phyloP scores from a whole-genome alignment of 2,113 vertebrate genomes.

The Machaerirhynchus nigripectus region DNA sequence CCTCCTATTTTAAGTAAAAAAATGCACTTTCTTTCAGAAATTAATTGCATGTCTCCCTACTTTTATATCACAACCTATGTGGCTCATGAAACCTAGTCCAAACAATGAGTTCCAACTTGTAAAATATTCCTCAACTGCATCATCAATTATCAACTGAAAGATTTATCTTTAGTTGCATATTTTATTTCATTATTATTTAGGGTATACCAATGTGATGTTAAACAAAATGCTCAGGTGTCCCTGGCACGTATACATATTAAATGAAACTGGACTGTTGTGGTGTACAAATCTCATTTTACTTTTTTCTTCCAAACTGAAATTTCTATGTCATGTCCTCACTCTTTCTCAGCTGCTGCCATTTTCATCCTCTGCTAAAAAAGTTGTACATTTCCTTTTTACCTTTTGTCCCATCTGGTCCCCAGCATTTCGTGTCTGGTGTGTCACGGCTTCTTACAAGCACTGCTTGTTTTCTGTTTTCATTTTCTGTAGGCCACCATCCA shows the following conservation, averaged over 20 bases:
- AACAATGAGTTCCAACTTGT: background rate
- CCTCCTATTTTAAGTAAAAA: background rate
- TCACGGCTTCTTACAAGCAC: background rate
- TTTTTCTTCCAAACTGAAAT: background rate
- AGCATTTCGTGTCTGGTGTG: background rate
- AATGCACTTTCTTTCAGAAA: background rate
- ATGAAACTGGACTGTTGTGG: background rate
- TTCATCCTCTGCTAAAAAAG: background rate
- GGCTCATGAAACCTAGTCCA: background rate
- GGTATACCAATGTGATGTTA: background rate
- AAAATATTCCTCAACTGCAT: background rate
- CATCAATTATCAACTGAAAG: background rate
- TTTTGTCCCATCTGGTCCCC: background rate
- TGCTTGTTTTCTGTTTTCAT: background rate
- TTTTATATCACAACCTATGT: background rate
- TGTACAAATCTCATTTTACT: background rate
- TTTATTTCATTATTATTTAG: background rate
- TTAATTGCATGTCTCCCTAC: background rate
- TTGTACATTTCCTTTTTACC: background rate
- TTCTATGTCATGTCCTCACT: background rate
- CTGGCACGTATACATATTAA: rapidly evolving
- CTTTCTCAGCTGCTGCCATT: background rate
- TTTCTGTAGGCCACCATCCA: background rate
- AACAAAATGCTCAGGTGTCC: background rate
- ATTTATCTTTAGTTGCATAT: background rate